Evolutionary conservation across 2,113 vertebrate species (phyloP).

Genomic region (Callorhinus ursinus): DNA sequence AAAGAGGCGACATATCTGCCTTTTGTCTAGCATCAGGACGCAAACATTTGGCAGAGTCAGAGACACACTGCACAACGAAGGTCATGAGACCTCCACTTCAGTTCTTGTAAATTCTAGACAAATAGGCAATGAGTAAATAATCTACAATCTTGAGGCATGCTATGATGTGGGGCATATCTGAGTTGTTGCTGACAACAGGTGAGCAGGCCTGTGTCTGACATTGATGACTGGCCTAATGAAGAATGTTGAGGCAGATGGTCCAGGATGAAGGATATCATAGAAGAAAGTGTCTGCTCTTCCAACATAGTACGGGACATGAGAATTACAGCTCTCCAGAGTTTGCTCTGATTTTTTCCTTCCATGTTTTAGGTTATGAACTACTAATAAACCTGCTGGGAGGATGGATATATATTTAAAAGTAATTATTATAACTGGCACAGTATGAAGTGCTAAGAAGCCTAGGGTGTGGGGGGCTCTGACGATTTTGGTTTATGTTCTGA

Average conservation of each 20-base stretch:
- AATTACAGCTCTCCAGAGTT: background rate
- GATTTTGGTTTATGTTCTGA: background rate
- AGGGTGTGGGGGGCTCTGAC: background rate
- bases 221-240: background rate
- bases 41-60: background rate
- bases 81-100: too few relatives aligned
- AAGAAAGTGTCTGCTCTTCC: background rate
- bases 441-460: background rate
- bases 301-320: too few relatives aligned
- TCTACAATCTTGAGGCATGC: background rate
- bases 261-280: background rate
- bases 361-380: background rate
- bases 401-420: background rate
- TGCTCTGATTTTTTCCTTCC: background rate
- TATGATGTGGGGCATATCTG: background rate
- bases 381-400: background rate
- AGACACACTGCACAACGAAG: background rate
- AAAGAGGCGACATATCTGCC: background rate
- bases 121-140: background rate
- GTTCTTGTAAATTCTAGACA: background rate
- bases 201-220: background rate
- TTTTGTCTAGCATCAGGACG: background rate
- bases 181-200: background rate
- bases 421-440: background rate
- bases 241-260: background rate